Evolutionary conservation across 1,140 invertebrate species (phyloP).

Genomic region (Sitobion miscanthi): DNA sequence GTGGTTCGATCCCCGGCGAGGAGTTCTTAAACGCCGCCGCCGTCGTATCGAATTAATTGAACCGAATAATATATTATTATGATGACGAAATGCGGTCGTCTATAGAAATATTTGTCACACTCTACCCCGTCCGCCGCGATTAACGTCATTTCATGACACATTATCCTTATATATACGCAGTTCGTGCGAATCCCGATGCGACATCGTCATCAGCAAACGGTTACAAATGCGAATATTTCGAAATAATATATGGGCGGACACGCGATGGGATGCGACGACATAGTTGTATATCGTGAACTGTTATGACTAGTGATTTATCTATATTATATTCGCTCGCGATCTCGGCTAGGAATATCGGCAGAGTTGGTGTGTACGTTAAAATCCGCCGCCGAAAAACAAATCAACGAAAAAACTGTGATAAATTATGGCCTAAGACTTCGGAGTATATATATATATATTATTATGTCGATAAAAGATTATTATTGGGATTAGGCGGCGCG

Average conservation of each 20-base stretch:
- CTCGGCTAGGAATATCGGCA: background rate
- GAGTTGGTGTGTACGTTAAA: background rate
- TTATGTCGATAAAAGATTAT: slow-evolving; percentile 10
- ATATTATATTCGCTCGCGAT: background rate
- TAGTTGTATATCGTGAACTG: no score
- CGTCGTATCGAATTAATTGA: background rate
- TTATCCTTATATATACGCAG: background rate
- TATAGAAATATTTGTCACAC: background rate
- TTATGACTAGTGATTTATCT: background rate
- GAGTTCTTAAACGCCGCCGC: background rate
- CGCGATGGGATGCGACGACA: no score
- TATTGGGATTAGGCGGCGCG: background rate
- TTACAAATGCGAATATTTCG: background rate
- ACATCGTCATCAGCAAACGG: background rate
- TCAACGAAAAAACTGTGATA: background rate
- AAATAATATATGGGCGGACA: no score
- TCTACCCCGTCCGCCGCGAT: background rate
- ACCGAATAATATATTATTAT: background rate
- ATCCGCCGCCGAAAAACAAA: background rate
- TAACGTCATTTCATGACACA: background rate
- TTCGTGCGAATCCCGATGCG: background rate
- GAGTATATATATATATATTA: background rate
- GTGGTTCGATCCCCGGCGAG: background rate
- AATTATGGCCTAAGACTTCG: background rate
- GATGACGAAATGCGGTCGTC: no score